Base-by-base conservation (phyloP, 2,113 vertebrate genomes). In the Numida meleagris region DNA sequence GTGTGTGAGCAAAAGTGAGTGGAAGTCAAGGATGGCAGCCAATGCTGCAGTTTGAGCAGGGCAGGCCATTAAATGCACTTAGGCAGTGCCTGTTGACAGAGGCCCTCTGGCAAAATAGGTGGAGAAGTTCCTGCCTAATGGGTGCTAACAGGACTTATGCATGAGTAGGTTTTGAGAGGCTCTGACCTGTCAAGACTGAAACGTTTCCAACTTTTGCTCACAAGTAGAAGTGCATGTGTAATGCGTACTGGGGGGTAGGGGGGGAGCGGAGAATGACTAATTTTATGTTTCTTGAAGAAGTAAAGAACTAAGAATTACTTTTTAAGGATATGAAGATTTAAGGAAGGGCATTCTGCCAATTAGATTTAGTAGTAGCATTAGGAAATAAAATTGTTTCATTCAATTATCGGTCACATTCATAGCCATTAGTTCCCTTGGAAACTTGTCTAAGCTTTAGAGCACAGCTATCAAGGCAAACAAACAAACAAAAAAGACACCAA, bases 391-490 rank as follows among this genome's bases (percentile, higher is more conserved):
- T 21, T 38, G 36, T 38, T 25, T 73, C 89, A 45, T 70, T 91
- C 75, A 55, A 86, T 86, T 82, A 86, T 63, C 71, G 50, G 59
- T 74, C 59, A 83, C 46, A 94, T 88, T 80, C 94, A 50, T 50
- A 85, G 89, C 86, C 77, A 86, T 88, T 87, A 89, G 82, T 67
- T 89, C 24, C 53, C 59, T 46, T 89, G 82, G 82, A 95, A 94
- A 82, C 46, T 86, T 86, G 45, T 89, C 77, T 92, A 76, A 87
- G 63, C 62, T 82, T 84, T 73, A 66, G 62, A 76, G 43, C 82
- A 59, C 74, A 88, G 59, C 55, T 84, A 50, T 82, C 40, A 94
- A 81, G 57, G 72, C 74, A 93, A 89, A 57, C 53, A 57, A 55
- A 55, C 16, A 31, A 57, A n/a, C 55, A n/a, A 57, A 57, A 19